phyloP scores from a whole-genome alignment of 2,888 invertebrate species.

The Dolichopus griseipennis region DNA sequence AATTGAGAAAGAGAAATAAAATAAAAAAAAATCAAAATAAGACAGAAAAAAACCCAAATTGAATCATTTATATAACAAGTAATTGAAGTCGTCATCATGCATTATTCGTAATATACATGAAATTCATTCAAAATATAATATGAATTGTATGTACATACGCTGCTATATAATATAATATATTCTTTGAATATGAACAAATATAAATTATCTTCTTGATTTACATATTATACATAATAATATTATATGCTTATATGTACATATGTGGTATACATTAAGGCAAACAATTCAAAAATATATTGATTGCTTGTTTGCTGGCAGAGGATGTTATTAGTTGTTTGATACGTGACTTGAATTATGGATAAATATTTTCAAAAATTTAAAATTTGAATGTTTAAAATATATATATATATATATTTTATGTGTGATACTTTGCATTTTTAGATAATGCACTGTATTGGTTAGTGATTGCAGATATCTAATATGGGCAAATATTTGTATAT shows the following conservation, averaged over 20 bases:
- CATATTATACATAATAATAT: neutral
- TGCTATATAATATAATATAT: no score
- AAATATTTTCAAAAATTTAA: neutral
- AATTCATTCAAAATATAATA: no score
- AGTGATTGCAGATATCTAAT: no score
- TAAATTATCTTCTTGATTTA: no score
- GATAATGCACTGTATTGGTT: no score
- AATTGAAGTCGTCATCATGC: slow-evolving; percentile 1
- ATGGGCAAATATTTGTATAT: no score
- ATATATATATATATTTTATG: neutral
- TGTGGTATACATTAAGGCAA: neutral
- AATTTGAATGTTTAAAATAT: neutral
- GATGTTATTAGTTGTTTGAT: neutral
- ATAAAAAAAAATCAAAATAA: neutral
- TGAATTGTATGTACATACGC: no score
- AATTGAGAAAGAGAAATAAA: neutral
- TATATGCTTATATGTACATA: neutral
- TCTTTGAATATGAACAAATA: no score
- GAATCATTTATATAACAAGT: neutral
- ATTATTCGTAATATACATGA: neutral
- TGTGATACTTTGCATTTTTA: no score
- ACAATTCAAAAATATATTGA: neutral
- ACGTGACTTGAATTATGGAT: neutral
- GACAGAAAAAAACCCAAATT: neutral
- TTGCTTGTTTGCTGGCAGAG: slow-evolving; percentile 3